phyloP scores from a whole-genome alignment of 2,888 invertebrate genomes.

The Drosophila vallismaia region DNA sequence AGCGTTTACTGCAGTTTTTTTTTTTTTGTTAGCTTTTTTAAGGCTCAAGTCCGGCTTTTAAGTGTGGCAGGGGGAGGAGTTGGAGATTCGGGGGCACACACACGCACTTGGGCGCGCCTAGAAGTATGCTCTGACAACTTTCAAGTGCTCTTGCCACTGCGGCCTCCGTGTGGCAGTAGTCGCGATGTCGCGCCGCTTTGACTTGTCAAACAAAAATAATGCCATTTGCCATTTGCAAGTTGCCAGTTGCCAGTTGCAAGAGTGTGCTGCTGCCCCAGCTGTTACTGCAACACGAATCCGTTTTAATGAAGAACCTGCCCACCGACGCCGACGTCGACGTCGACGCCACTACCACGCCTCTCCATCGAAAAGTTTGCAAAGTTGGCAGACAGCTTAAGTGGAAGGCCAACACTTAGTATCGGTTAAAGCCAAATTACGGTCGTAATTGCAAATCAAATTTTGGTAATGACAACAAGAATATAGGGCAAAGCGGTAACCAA shows the following conservation, averaged over 20 bases:
- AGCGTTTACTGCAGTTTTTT: slow-evolving; percentile 41
- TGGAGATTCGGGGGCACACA: slow-evolving; percentile 10
- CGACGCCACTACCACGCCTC: background rate
- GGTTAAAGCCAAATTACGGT: slow-evolving; percentile 43
- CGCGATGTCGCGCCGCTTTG: slow-evolving; percentile 54
- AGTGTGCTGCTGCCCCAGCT: slow-evolving; percentile 5
- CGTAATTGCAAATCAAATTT: slow-evolving; percentile 46
- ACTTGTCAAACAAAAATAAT: slow-evolving; percentile 69
- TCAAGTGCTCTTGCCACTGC: slow-evolving; percentile 66
- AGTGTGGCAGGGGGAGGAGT: background rate
- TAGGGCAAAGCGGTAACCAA: background rate
- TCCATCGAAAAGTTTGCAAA: slow-evolving; percentile 27
- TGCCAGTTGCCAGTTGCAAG: slow-evolving; percentile 2
- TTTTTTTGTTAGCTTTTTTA: slow-evolving; percentile 14
- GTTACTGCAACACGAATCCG: slow-evolving; percentile 46
- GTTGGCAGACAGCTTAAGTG: slow-evolving; percentile 44
- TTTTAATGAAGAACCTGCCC: slow-evolving; percentile 49
- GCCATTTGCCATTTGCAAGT: slow-evolving; percentile 48
- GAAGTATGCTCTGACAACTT: slow-evolving; percentile 72
- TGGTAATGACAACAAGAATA: slow-evolving; percentile 4
- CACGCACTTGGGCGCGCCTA: slow-evolving; percentile 62
- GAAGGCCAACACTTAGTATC: slow-evolving; percentile 47
- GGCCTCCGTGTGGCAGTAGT: slow-evolving; percentile 28
- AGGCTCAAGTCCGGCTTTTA: slow-evolving; percentile 52
- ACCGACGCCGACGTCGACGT: background rate